Conservation (phyloP, 2,888 invertebrate genomes). For the Stegophylla sp. region DNA sequence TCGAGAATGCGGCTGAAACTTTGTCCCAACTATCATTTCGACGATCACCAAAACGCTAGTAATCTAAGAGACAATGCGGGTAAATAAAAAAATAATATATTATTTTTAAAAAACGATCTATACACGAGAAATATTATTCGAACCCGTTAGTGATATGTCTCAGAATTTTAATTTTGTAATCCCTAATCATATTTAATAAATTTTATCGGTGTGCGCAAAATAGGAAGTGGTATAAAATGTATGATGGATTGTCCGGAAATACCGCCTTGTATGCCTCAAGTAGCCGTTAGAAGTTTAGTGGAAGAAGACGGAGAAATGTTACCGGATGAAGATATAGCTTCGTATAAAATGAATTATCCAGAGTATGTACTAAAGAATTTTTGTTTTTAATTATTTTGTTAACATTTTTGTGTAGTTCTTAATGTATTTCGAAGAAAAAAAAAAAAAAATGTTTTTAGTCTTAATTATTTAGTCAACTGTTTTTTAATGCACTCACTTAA, state of each 20-base stretch:
- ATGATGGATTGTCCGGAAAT: slow-evolving; percentile 57
- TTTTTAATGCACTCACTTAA: too few species aligned
- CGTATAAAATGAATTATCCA: slow-evolving; percentile 55
- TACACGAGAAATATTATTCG: too few species aligned
- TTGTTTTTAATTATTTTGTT: neutral
- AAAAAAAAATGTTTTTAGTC: too few species aligned
- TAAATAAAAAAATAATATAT: slow-evolving; percentile 57
- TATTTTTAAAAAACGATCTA: neutral
- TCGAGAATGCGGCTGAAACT: slow-evolving; percentile 72
- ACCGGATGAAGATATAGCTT: slow-evolving; percentile 52
- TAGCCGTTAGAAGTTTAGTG: slow-evolving; percentile 46
- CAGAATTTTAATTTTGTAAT: neutral
- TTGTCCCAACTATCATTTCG: slow-evolving; percentile 69
- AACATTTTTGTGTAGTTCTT: too few species aligned
- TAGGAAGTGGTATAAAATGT: slow-evolving; percentile 42
- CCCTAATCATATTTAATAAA: neutral
- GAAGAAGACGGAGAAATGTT: slow-evolving; percentile 57
- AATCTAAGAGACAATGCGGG: slow-evolving; percentile 70
- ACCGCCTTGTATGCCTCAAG: slow-evolving; percentile 53
- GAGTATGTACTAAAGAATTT: slow-evolving; percentile 27
- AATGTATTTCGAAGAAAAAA: too few species aligned
- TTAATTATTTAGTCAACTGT: too few species aligned
- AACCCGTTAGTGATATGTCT: too few species aligned
- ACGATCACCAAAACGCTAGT: slow-evolving; percentile 70
- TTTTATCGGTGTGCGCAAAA: neutral